Evolutionary conservation across 2,888 invertebrate genomes (phyloP).

Genomic region (Synergus laeviventris): DNA sequence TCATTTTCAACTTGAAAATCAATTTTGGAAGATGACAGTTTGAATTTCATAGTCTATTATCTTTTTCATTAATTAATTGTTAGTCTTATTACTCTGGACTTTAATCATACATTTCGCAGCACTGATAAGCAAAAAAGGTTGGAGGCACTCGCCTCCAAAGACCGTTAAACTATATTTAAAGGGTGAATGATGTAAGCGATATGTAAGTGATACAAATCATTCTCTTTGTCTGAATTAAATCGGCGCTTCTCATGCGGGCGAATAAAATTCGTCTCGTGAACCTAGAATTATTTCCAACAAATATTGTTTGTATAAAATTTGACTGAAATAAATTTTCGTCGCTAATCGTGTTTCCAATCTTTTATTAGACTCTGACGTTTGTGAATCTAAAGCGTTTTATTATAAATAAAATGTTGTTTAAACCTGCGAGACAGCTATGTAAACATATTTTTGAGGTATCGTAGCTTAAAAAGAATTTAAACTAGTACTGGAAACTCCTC

Average conservation of each 20-base stretch:
- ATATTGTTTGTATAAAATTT: neutral
- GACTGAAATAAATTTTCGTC: neutral
- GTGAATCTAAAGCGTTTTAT: neutral
- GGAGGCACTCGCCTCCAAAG: slow-evolving; percentile 3
- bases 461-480: no score
- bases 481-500: no score
- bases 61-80: slow-evolving; percentile 4
- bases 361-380: slow-evolving; percentile 29
- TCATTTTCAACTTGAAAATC: neutral
- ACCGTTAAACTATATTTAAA: slow-evolving; percentile 3
- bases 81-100: slow-evolving; percentile 13
- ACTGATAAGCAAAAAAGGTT: slow-evolving; percentile 1
- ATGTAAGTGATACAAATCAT: slow-evolving; percentile 12
- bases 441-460: neutral
- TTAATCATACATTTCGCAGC: slow-evolving; percentile 17
- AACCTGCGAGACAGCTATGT: neutral
- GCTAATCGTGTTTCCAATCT: slow-evolving; percentile 13
- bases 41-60: neutral
- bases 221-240: slow-evolving; percentile 3
- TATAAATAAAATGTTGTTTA: neutral
- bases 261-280: neutral
- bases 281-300: neutral
- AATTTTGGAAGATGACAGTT: neutral
- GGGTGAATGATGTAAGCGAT: slow-evolving; percentile 5
- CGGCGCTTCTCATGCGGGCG: neutral